Evolutionary conservation across 2,797 vertebrate genomes (phyloP).

Genomic region (Lacerta viridis): DNA sequence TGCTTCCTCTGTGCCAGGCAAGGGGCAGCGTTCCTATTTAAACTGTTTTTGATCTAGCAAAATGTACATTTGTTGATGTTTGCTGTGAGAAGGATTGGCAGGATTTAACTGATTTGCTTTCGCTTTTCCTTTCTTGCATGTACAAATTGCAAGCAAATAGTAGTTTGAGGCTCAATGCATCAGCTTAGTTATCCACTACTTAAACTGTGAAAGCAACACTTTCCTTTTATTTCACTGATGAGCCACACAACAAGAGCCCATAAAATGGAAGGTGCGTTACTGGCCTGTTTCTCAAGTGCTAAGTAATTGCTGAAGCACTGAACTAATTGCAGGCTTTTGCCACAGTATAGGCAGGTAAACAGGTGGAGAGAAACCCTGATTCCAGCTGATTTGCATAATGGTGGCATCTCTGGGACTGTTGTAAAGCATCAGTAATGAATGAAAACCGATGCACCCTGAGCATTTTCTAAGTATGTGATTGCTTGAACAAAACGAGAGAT

Average conservation of each 20-base stretch:
- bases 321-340: not conserved
- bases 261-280: not conserved
- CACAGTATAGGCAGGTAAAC: not conserved
- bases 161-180: slow-evolving; percentile 5
- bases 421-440: not conserved
- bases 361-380: not conserved
- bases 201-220: not conserved
- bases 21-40: slow-evolving; percentile 29
- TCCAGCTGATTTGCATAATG: not conserved
- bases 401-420: not conserved
- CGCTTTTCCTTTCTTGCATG: not conserved
- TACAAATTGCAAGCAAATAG: slow-evolving; percentile 6
- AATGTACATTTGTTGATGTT: slow-evolving; percentile 27
- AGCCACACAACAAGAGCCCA: not conserved
- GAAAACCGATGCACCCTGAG: slow-evolving; percentile 1
- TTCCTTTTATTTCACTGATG: not conserved
- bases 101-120: slow-evolving; percentile 18
- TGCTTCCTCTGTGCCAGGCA: slow-evolving; percentile 37
- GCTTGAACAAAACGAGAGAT: slow-evolving; percentile 22
- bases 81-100: not conserved
- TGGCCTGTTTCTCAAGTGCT: slow-evolving; percentile 5
- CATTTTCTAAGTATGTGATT: slow-evolving; percentile 1
- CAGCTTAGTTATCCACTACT: accelerated
- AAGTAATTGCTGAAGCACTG: slow-evolving; percentile 15
- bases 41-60: slow-evolving; percentile 32